phyloP scores from a whole-genome alignment of 1,140 invertebrate species.

The Arion vulgaris region DNA sequence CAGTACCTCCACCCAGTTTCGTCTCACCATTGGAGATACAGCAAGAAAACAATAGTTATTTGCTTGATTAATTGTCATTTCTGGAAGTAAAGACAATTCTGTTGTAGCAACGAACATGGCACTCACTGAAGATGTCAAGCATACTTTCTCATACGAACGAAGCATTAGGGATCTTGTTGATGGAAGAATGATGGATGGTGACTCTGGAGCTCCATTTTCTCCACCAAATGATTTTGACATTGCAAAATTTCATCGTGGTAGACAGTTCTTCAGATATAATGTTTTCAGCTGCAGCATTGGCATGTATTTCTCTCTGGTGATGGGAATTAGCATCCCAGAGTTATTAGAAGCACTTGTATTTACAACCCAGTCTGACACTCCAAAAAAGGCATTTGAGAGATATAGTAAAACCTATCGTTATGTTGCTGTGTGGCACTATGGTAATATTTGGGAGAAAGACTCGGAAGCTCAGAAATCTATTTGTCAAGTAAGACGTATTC shows the following conservation, averaged over 20 bases:
- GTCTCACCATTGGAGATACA: too few species aligned
- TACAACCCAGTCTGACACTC: conserved; percentile 74
- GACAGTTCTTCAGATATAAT: conserved; percentile 42
- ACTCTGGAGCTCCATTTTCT: neutral
- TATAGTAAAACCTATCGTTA: conserved; percentile 84
- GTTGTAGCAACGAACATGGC: neutral
- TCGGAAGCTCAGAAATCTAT: conserved; percentile 52
- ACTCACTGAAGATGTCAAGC: neutral
- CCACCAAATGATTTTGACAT: conserved; percentile 44
- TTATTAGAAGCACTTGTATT: conserved; percentile 66
- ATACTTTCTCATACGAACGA: neutral
- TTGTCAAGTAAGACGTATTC: conserved; percentile 71
- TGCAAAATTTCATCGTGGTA: conserved; percentile 43
- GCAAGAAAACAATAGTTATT: too few species aligned
- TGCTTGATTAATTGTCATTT: too few species aligned
- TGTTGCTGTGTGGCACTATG: conserved; percentile 80
- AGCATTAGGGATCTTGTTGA: conserved; percentile 10
- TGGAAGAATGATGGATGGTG: conserved; percentile 12
- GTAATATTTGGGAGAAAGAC: conserved; percentile 48
- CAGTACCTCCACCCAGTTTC: too few species aligned
- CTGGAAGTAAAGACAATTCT: too few species aligned
- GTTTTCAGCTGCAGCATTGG: conserved; percentile 38
- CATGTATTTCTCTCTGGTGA: conserved; percentile 48
- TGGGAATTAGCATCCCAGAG: conserved; percentile 48
- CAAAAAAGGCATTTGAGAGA: conserved; percentile 80